Conservation (phyloP, 30 jellyfish, hydroid and myxozoan species). For the Mastigias papua region DNA sequence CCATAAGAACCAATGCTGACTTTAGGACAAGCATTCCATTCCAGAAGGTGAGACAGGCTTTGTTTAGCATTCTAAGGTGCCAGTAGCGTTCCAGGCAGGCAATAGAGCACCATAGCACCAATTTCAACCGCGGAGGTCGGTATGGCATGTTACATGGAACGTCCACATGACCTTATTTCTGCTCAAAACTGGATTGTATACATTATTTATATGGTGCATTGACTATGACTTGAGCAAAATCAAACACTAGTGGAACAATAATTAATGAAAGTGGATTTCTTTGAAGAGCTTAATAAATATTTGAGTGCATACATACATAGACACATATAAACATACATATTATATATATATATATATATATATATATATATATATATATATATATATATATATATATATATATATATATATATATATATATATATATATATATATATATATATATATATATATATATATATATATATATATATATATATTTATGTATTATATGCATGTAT, state of each 20-base stretch:
- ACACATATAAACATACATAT: too few relatives aligned
- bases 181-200: background rate
- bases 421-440: too few relatives aligned
- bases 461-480: too few relatives aligned
- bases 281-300: background rate
- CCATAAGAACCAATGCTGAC: background rate
- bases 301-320: background rate
- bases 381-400: too few relatives aligned
- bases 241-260: constrained; percentile 3
- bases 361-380: too few relatives aligned
- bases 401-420: too few relatives aligned
- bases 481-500: too few relatives aligned
- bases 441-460: too few relatives aligned
- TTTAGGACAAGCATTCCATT: background rate
- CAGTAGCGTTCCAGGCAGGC: background rate
- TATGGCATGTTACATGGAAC: too few relatives aligned
- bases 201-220: background rate
- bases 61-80: background rate
- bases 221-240: background rate
- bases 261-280: background rate
- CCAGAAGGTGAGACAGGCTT: background rate
- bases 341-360: too few relatives aligned
- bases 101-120: background rate
- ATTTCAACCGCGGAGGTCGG: too few relatives aligned
- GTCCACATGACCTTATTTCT: too few relatives aligned